A percentile compares a stretch with the other conserved stretches of the same genome.
These are phyloP conservation scores for Pseudochirops cupreus DNA, from an alignment of 2,797 vertebrate genomes.

Conservation along the genomic window DNA sequence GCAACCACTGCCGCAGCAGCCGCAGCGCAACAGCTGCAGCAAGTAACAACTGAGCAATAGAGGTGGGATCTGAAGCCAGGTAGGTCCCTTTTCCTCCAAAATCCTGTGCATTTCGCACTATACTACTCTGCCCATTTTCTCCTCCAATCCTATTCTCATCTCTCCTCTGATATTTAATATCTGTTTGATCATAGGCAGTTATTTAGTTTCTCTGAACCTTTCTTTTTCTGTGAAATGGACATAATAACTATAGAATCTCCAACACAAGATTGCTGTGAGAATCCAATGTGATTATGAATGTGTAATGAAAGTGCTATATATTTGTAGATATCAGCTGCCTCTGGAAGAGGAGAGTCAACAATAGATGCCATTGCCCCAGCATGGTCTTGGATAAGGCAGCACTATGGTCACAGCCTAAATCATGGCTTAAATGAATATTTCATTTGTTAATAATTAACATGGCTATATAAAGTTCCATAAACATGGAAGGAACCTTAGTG, in stretches of 20 bases:
- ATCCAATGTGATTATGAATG: background rate
- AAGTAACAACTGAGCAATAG: conserved; percentile 44
- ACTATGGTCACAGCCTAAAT: background rate
- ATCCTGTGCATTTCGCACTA: background rate
- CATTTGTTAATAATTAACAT: background rate
- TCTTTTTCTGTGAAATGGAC: background rate
- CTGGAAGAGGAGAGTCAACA: background rate
- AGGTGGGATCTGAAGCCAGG: background rate
- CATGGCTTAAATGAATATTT: background rate
- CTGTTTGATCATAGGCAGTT: background rate
- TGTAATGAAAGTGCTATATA: background rate
- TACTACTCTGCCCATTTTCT: background rate
- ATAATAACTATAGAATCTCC: background rate
- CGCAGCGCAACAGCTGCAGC: conserved; percentile 66
- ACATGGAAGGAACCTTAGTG: background rate
- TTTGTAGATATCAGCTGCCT: background rate
- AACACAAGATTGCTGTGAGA: background rate
- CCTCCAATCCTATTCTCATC: background rate
- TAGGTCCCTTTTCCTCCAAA: background rate
- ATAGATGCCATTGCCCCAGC: background rate
- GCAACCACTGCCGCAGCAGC: conserved; percentile 42
- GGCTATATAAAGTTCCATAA: background rate
- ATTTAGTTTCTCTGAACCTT: background rate
- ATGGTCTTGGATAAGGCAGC: background rate
- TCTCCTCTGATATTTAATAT: background rate